Base-by-base conservation (phyloP, 2,113 vertebrate genomes). In the Neotoma lepida region DNA sequence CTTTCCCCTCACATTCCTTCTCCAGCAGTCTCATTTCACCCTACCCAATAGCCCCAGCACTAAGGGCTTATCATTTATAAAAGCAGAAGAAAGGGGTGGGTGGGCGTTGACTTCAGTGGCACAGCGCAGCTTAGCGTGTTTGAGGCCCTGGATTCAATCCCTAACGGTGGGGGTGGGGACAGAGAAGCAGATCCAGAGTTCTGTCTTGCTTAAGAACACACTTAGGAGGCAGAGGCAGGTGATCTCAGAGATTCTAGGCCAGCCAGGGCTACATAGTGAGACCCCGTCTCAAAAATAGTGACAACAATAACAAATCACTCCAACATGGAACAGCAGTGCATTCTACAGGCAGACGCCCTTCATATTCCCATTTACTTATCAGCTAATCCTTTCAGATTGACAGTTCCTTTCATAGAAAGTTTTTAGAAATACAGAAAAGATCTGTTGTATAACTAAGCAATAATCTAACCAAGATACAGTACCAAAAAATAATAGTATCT, bases 341-440 rank as follows among this genome's bases (percentile, higher is more conserved):
- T 71, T 20, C 51, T n/a, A 91, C 4, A 49, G 26, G 56, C 8
- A 70, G 9, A 68, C 18, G 51, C 24, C 39, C 30, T 92, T 13
- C 28, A 54, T 20, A 49, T 10, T 63, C 51, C 33, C 33, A 81
- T 22, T 63, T 88, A 61, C 87, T 77, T 6, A 91, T 18, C 44
- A 66, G 86, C 12, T 51, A 94, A 68, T 76, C 89, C 63, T 84
- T 92, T 66, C 81, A 26, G 18, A 96, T 14, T 39, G 73, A 76
- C 12, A 78, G 81, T 76, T 61, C 66, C 51, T 91, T 80, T 94
- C 70, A 87, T 12, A 84, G 28, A 64, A 51, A 78, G 33, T 64
- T 64, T 89, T 93, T 35, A 89, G 78, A 95, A 96, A 89, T 41
- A 86, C 2, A 86, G 28, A 81, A 80, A 85, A 86, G 49, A 82